Conservation (phyloP, 2,888 invertebrate species). For the Mythimna vitellina region DNA sequence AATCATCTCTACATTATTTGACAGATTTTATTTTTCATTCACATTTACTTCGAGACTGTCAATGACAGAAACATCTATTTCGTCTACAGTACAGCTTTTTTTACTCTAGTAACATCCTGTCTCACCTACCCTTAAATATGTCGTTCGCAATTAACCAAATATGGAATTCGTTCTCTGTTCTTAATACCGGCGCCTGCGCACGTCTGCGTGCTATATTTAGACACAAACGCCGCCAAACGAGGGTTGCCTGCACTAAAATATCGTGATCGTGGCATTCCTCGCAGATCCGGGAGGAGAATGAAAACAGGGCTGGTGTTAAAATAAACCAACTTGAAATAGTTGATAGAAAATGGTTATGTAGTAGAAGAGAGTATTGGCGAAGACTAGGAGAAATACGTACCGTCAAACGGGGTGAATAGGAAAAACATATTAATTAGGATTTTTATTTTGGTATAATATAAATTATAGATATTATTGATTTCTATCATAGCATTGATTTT, state of each 20-base stretch:
- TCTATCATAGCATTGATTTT: too few relatives aligned
- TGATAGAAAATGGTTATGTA: not conserved
- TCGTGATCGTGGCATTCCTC: slow-evolving; percentile 48
- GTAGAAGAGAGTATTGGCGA: not conserved
- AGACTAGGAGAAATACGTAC: not conserved
- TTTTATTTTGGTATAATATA: too few relatives aligned
- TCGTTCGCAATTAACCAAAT: slow-evolving; percentile 60
- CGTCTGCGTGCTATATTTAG: slow-evolving; percentile 61
- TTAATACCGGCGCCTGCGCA: slow-evolving; percentile 57
- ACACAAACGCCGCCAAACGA: slow-evolving; percentile 39
- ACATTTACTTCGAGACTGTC: not conserved
- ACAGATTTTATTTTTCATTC: not conserved
- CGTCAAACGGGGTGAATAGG: too few relatives aligned
- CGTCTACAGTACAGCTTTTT: not conserved
- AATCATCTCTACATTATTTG: not conserved
- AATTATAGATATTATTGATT: too few relatives aligned
- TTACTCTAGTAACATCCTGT: slow-evolving; percentile 30
- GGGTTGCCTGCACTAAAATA: slow-evolving; percentile 64
- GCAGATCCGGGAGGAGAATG: slow-evolving; percentile 31
- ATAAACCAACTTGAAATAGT: not conserved
- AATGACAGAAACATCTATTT: not conserved
- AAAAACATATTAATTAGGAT: too few relatives aligned
- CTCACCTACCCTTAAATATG: slow-evolving; percentile 44
- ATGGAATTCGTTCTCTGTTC: slow-evolving; percentile 60
- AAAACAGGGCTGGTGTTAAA: slow-evolving; percentile 13